Base-by-base conservation (phyloP, 2,113 vertebrate genomes). In the Alosa alosa region DNA sequence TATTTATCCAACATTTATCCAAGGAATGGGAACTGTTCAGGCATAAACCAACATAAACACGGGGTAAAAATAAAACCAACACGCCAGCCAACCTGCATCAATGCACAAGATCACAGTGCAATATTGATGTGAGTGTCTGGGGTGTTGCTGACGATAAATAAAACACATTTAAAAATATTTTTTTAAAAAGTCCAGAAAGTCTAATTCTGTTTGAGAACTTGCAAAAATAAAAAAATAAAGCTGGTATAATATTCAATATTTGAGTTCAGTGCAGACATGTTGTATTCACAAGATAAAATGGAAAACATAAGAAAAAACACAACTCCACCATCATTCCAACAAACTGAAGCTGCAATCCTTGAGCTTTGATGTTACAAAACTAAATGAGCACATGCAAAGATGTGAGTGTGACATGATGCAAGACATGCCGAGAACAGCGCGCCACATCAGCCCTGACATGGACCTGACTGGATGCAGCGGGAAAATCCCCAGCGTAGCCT, bases 101-200 rank as follows among this genome's bases (percentile, higher is more conserved):
- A 31, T 25, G 64, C 57, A 22, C 57, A 72, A 72, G 64, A 78
- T 78, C 72, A 78, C 72, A 78, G 36, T 17, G 72, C 72, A 78
- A 36, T 78, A 17, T 78, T 39, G 36, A 78, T 78, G 31, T 39
- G 15, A 41, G 10, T 39, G 72, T 72, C 9, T 72, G 1, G n/a
- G 25, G 64, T 72, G 64, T 36, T 31, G 5, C 36, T 68, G 72
- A 60, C 22, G 36, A 15, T 78, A 39, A 78, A 78, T 39, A 72
- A 72, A 20, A 57, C 4, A 57, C 18, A 31, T 31, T 31, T 31
- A 31, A 31, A 31, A 31, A 31, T 31, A 31, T 44, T 44, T 44
- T 3, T 52, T 52, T 52, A 1, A 60, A 20, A 60, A n/a, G 20
- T 60, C 4, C 55, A 60, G 18, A 60, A 3, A 60, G 20, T 22